A percentile compares a stretch with the other conserved stretches of the same genome.
These are phyloP conservation scores for Gymnoscopelus microlampas DNA, from an alignment of 2,797 vertebrate species.

Conservation along the genomic window DNA sequence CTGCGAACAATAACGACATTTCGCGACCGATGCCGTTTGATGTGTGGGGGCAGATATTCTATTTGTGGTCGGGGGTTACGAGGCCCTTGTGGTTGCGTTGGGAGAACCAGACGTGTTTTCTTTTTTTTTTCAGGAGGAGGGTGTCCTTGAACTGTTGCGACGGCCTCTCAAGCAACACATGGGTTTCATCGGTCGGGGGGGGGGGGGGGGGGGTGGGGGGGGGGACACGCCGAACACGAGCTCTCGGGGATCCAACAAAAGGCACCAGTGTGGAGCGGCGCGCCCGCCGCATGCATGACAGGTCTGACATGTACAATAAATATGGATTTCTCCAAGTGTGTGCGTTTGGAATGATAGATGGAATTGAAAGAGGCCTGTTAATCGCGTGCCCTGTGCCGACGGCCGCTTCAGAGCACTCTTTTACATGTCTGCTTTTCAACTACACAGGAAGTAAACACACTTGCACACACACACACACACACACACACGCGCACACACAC, in stretches of 20 bases:
- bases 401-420: not conserved
- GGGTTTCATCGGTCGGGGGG: conserved; percentile 57
- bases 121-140: conserved; percentile 21
- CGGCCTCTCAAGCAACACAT: conserved; percentile 54
- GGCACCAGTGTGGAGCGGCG: conserved; percentile 61
- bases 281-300: conserved; percentile 70
- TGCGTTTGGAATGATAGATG: conserved; percentile 76
- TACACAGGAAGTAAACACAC: conserved; percentile 78
- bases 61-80: conserved; percentile 55
- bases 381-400: conserved; percentile 59
- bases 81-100: conserved; percentile 63
- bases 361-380: conserved; percentile 77
- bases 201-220: no score
- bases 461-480: conserved; percentile 11
- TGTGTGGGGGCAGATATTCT: conserved; percentile 60
- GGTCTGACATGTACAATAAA: conserved; percentile 82
- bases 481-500: conserved; percentile 49
- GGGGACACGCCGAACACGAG: conserved; percentile 34
- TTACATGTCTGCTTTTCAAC: conserved; percentile 56
- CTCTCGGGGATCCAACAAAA: conserved; percentile 65
- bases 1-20: conserved; percentile 53
- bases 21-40: conserved; percentile 44
- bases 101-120: conserved; percentile 32
- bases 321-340: conserved; percentile 66
- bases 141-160: conserved; percentile 55